Evolutionary conservation across 2,797 vertebrate genomes (phyloP).

Genomic region (Platalea minor): DNA sequence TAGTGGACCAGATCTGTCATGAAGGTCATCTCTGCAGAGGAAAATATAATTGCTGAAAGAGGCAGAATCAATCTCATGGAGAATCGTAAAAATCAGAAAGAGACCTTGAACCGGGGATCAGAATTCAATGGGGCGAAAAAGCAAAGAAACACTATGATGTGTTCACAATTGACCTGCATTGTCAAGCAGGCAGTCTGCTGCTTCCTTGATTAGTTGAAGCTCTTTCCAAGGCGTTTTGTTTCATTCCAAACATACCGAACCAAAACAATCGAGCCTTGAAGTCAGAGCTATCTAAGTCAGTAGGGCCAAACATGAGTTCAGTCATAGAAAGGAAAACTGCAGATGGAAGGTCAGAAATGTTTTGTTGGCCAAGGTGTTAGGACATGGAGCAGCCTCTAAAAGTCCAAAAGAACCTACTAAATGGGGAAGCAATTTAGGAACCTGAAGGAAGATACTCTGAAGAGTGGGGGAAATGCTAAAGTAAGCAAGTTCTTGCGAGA

Average conservation of each 20-base stretch:
- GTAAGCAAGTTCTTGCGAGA: background rate
- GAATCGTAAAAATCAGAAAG: background rate
- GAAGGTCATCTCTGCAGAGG: background rate
- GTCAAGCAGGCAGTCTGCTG: background rate
- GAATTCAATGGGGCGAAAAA: slow-evolving; percentile 12
- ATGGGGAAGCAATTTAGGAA: background rate
- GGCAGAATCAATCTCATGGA: background rate
- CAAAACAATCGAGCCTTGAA: background rate
- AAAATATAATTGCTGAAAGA: slow-evolving; percentile 3
- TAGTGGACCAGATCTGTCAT: background rate
- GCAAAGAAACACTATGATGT: background rate
- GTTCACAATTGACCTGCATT: background rate
- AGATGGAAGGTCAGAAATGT: background rate
- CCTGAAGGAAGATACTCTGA: background rate
- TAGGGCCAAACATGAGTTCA: background rate
- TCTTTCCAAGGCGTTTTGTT: background rate
- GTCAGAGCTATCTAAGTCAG: background rate
- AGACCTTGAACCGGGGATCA: background rate
- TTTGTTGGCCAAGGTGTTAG: background rate
- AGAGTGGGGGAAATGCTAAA: background rate
- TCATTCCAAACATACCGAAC: background rate
- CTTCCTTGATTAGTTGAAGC: background rate
- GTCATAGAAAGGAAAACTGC: background rate
- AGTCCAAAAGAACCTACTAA: background rate
- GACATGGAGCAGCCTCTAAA: background rate